Evolutionary conservation across 1,140 invertebrate species (phyloP).

Genomic region (Artemia franciscana): DNA sequence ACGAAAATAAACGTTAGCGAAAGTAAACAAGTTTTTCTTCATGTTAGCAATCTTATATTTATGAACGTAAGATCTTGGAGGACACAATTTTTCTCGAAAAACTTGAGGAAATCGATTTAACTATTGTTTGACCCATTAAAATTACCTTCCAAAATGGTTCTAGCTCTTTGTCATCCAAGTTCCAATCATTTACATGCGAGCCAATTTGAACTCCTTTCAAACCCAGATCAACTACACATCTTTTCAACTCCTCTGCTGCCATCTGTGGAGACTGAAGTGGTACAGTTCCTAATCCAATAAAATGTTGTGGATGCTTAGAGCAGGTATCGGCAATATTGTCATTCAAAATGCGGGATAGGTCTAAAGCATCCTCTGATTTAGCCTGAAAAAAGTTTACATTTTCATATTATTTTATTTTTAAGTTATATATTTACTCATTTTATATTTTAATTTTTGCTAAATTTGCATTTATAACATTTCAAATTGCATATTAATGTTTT

Average conservation of each 20-base stretch:
- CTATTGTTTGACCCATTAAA: conserved; percentile 4
- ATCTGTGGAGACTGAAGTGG: conserved; percentile 31
- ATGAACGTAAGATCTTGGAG: no score
- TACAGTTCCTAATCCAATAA: conserved; percentile 31
- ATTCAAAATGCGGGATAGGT: conserved; percentile 28
- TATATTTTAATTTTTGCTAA: no score
- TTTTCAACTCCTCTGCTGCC: conserved; percentile 27
- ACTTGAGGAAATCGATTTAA: no score
- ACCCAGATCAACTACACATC: conserved; percentile 26
- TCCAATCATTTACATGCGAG: conserved; percentile 34
- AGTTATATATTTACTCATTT: no score
- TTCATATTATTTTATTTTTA: not conserved
- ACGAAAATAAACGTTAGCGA: no score
- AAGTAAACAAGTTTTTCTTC: no score
- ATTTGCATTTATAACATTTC: no score
- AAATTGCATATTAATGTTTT: no score
- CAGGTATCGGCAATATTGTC: conserved; percentile 28
- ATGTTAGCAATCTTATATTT: no score
- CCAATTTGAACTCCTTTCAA: conserved; percentile 32
- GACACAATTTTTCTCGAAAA: no score
- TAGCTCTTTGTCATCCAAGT: conserved; percentile 28
- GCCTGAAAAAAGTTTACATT: conserved; percentile 21
- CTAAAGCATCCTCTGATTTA: conserved; percentile 27
- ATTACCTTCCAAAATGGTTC: conserved; percentile 30
- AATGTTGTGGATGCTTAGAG: conserved; percentile 22